Conservation (phyloP, 2,888 invertebrate genomes). For the Patella caerulea region DNA sequence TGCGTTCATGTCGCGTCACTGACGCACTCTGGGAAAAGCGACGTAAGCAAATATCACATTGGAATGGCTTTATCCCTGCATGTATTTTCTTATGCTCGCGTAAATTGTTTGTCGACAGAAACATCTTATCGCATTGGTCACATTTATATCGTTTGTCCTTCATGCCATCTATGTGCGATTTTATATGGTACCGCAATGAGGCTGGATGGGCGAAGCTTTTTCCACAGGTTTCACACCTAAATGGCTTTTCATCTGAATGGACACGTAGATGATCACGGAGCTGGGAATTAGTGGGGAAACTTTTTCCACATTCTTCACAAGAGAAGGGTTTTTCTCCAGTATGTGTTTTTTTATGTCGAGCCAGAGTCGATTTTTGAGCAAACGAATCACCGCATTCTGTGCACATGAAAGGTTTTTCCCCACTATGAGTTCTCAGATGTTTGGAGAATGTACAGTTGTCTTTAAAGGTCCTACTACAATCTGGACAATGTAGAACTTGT, state of each 20-base stretch:
- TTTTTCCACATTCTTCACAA: neutral
- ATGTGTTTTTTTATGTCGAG: neutral
- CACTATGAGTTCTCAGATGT: neutral
- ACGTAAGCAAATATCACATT: neutral
- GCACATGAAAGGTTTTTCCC: neutral
- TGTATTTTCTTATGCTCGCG: neutral
- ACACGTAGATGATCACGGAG: neutral
- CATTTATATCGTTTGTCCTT: neutral
- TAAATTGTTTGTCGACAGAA: neutral
- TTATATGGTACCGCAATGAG: neutral
- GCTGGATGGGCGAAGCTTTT: neutral
- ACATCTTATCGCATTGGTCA: neutral
- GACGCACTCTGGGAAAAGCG: neutral
- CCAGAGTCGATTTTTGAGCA: neutral
- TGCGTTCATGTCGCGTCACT: neutral
- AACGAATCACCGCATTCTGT: neutral
- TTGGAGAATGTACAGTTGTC: neutral
- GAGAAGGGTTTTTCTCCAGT: neutral
- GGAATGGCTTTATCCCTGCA: neutral
- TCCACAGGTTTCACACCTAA: neutral
- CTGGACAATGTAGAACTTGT: slow-evolving; percentile 2
- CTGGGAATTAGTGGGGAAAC: neutral
- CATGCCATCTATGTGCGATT: neutral
- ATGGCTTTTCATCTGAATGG: neutral
- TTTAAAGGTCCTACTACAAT: neutral